Evolutionary conservation across 2,113 vertebrate genomes (phyloP), one percentile per base, ranked within the genome.

Genomic region (Bombycilla garrulus): DNA sequence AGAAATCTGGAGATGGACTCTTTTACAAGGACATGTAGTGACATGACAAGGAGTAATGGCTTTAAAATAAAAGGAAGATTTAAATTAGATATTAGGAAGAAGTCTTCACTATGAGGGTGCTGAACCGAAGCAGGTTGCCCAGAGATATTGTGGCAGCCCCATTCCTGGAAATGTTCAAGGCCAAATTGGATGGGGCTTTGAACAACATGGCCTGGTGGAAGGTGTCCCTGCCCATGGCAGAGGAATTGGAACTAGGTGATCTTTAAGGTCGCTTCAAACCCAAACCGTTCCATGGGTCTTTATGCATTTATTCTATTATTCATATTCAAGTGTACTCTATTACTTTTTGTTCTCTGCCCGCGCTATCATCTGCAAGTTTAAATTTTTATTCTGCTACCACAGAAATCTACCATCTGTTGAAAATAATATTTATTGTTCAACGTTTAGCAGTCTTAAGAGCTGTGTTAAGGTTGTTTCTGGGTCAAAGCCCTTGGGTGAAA

Each of bases 391-490:
- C 31, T 81, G 19, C 61, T 90, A 24, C 9, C 17, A 20, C 6
- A 71, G 48, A 86, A 89, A 93, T 65, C 22, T 15, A 65, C 35
- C 54, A 74, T 42, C 51, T 61, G 20, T 42, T 85, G 20, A 8
- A 91, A 61, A 78, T 22, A 61, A 56, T 18, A 74, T 51, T 56
- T 51, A 26, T 47, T 9, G 1, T 42, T 94, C 70, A 38, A 50
- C 21, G 51, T 86, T 42, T 56, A 86, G 35, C 33, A 67, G 2
- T 81, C 22, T 47, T 28, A 38, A 5, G 23, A 81, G 54, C 4
- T 0, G 0, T 51, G 45, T 5, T 62, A n/a, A 81, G 31, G n/a
- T 65, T 7, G 1, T 53, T 85, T 81, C 29, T 45, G 26, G 40
- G 29, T 66, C 45, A 80, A 79, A 85, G 31, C 48, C 9, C 6